Percentiles rank a stretch among this genome's conserved stretches.
Evolutionary conservation across 1,140 invertebrate genomes (phyloP).

Genomic region (Bombyx mandarina): DNA sequence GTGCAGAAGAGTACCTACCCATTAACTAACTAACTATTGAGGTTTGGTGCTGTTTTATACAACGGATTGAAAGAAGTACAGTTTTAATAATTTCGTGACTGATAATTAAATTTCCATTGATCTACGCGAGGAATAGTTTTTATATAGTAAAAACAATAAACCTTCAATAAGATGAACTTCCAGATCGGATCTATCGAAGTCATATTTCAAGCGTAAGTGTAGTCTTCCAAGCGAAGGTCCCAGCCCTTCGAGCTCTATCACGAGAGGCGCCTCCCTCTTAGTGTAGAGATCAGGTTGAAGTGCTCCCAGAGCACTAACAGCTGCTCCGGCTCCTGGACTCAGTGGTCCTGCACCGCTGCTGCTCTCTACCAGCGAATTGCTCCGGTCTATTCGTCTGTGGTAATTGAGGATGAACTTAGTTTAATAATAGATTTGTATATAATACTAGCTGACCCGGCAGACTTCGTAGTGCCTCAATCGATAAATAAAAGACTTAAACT

Average conservation of each 20-base stretch:
- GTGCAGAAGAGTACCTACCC: no score
- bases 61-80: no score
- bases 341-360: slow-evolving; percentile 56
- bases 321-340: slow-evolving; percentile 50
- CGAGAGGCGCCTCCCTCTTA: slow-evolving; percentile 80
- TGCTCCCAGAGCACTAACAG: slow-evolving; percentile 83
- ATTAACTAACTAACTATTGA: no score
- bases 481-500: no score
- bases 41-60: no score
- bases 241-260: slow-evolving; percentile 74
- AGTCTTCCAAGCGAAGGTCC: slow-evolving; percentile 81
- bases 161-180: slow-evolving; percentile 91
- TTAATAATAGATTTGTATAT: no score
- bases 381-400: slow-evolving; percentile 65
- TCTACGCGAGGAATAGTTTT: no score
- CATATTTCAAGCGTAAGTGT: slow-evolving; percentile 89
- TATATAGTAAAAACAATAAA: slow-evolving; percentile 31
- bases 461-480: no score
- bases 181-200: slow-evolving; percentile 90
- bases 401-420: no score
- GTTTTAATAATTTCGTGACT: no score
- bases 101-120: no score
- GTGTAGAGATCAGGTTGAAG: slow-evolving; percentile 89
- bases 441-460: no score
- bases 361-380: slow-evolving; percentile 66